Evolutionary conservation across 2,113 vertebrate genomes (phyloP).

Genomic region (Burhinus oedicnemus): DNA sequence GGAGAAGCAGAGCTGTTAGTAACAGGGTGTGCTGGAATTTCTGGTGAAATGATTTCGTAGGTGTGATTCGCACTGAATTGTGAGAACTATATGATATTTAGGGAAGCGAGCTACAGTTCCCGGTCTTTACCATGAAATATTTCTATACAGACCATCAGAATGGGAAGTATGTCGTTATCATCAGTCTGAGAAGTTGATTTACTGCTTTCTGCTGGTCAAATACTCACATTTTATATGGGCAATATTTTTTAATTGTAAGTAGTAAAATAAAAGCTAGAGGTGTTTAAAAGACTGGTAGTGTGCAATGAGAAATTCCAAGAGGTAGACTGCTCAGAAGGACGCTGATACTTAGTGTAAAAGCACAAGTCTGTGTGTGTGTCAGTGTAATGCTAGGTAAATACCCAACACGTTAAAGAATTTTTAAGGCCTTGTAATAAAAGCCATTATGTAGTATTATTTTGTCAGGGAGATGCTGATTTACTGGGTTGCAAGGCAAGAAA

Average conservation of each 20-base stretch:
- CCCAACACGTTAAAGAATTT: neutral
- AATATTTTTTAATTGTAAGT: neutral
- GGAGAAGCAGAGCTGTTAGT: neutral
- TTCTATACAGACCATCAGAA: neutral
- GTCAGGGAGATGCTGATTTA: neutral
- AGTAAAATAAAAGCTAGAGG: neutral
- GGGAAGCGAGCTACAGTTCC: neutral
- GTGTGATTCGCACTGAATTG: neutral
- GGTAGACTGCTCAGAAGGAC: neutral
- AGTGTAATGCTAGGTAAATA: neutral
- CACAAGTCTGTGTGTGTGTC: neutral
- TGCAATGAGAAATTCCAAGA: neutral
- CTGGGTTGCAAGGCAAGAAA: neutral
- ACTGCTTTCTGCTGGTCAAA: neutral
- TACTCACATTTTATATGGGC: neutral
- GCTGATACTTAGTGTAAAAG: neutral
- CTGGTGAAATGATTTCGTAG: neutral
- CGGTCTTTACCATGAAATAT: neutral
- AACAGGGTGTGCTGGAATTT: neutral
- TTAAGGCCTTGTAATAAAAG: neutral
- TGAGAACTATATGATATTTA: fast-evolving
- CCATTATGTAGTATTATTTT: neutral
- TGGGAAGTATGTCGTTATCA: neutral
- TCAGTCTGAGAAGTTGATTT: neutral
- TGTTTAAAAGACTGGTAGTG: neutral